These are phyloP conservation scores for Lepus europaeus DNA, from an alignment of 2,113 vertebrate species.

Conservation along the genomic window DNA sequence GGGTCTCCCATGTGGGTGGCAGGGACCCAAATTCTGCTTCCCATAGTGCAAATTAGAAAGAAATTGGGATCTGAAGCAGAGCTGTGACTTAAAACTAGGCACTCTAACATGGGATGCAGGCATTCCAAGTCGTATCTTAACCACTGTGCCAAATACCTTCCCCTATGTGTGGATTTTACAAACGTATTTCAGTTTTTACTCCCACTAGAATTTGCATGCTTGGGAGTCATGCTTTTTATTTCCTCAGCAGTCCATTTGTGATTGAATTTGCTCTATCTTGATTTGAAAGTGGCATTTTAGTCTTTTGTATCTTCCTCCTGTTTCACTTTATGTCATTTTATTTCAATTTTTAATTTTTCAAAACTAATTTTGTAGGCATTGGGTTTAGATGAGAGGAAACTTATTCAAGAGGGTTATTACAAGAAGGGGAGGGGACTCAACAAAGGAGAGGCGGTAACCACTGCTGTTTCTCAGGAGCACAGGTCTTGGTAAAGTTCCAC, in stretches of 20 bases:
- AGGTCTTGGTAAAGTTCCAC: neutral
- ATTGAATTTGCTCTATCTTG: neutral
- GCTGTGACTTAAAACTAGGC: no score
- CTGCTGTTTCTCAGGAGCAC: neutral
- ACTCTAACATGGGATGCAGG: no score
- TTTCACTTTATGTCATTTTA: neutral
- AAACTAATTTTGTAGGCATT: neutral
- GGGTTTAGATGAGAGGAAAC: neutral
- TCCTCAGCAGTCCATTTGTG: neutral
- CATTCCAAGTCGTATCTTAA: no score
- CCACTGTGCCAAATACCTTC: no score
- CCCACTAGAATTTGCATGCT: neutral
- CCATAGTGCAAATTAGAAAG: no score
- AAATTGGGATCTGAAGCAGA: no score
- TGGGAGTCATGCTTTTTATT: neutral
- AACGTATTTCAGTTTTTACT: neutral
- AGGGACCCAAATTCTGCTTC: no score
- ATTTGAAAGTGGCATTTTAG: neutral
- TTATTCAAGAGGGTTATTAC: neutral
- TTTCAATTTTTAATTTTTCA: neutral
- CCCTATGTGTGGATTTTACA: neutral
- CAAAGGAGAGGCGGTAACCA: neutral
- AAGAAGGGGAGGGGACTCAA: neutral
- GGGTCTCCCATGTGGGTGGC: no score
- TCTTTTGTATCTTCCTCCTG: neutral